Evolutionary conservation across 2,888 invertebrate genomes (phyloP), one percentile per base, ranked within the genome.

Genomic region (Lochmaea capreae): DNA sequence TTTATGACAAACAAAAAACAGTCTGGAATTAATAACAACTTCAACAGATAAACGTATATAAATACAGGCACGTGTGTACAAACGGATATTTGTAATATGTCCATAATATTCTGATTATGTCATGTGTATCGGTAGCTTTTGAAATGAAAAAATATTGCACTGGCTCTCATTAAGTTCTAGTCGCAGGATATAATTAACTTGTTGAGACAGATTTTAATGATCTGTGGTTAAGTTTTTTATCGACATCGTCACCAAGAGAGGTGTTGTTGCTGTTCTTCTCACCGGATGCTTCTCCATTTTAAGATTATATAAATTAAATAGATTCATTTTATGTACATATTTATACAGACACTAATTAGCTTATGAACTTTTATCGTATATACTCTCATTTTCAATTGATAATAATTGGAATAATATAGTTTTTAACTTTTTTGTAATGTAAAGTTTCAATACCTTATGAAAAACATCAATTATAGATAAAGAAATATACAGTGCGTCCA

Each of bases 221-320:
- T 59, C 12, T 16, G 59, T 26, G 6, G 10, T 22, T 12, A 26
- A 33, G n/a, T 6, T 59, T 59, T 59, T 59, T 26, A 3, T 5
- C 33, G 22, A 12, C 33, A 33, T 1, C 33, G 26, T 8, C 59
- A 59, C 59, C 59, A 59, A 26, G 14, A 14, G 14, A 33, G n/a
- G 33, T n/a, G n/a, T 12, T 26, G 26, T 26, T 33, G 26, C 12
- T 26, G 33, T 26, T 59, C 14, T 26, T 33, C 59, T 10, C 26
- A 59, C 33, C 59, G 59, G 59, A 59, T 59, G 26, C 54, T 54
- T 3, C 12, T 59, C 14, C 59, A 33, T n/a, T 59, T 59, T 59
- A 12, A 14, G 11, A 33, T 33, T 59, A 26, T 33, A 59, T 33
- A 14, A 59, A 33, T 59, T 59, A 12, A 26, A 33, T 26, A 33